Evolutionary conservation across 2,888 invertebrate genomes (phyloP).

Genomic region (Caenorhabditis sp.): DNA sequence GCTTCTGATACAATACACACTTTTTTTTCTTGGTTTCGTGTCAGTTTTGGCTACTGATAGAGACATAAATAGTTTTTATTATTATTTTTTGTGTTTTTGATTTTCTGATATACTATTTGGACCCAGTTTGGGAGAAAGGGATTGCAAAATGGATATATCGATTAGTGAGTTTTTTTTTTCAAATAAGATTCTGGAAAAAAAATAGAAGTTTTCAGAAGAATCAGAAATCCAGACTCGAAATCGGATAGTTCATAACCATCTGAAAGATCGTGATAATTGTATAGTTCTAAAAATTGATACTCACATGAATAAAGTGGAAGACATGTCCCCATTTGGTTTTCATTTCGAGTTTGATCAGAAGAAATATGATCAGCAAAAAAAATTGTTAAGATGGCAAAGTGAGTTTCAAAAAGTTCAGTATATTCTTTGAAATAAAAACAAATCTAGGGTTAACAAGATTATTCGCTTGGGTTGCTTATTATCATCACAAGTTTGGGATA

Average conservation of each 20-base stretch:
- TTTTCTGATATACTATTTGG: not conserved
- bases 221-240: constrained; percentile 49
- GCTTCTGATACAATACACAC: not conserved
- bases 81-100: not conserved
- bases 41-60: not conserved
- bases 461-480: constrained; percentile 53
- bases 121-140: not conserved
- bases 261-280: constrained; percentile 52
- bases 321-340: constrained; percentile 54
- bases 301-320: constrained; percentile 41
- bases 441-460: constrained; percentile 46
- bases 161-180: not conserved
- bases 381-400: constrained; percentile 42
- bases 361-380: constrained; percentile 43
- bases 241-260: constrained; percentile 48
- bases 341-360: constrained; percentile 57
- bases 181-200: not conserved
- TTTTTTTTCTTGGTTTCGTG: not conserved
- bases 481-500: constrained; percentile 61
- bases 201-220: constrained; percentile 35
- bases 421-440: not conserved
- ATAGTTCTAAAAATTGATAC: constrained; percentile 54
- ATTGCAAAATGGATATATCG: not conserved
- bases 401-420: not conserved
- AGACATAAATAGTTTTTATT: not conserved